A percentile compares a stretch with the other conserved stretches of the same genome.
These are phyloP conservation scores for Raphicerus campestris DNA, from an alignment of 2,113 vertebrate species.

Conservation along the genomic window DNA sequence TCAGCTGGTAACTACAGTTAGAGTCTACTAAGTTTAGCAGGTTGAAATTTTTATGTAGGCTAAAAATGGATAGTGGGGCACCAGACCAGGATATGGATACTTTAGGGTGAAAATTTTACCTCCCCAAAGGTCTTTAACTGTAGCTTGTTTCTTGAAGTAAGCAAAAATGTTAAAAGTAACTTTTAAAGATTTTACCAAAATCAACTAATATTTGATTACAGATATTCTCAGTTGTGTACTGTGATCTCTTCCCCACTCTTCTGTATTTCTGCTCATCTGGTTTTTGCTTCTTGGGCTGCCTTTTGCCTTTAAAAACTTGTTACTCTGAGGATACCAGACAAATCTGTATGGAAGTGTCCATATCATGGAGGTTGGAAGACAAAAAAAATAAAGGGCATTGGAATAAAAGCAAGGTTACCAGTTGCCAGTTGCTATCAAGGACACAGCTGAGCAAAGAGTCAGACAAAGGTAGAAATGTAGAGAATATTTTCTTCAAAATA, in stretches of 20 bases:
- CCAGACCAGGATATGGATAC: neutral
- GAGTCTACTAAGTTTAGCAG: neutral
- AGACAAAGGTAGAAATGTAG: neutral
- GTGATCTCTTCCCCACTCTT: neutral
- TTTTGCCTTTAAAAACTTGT: neutral
- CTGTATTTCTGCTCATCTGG: neutral
- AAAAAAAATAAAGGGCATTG: neutral
- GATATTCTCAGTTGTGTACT: neutral
- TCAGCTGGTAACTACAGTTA: neutral
- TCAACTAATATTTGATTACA: neutral
- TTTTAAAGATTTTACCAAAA: neutral
- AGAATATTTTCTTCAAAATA: conserved; percentile 16
- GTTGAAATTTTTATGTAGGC: neutral
- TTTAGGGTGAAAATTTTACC: neutral
- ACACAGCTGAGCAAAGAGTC: neutral
- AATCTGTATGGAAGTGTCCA: neutral
- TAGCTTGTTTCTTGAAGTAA: neutral
- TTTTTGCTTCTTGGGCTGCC: neutral
- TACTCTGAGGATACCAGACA: neutral
- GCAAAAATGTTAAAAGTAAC: neutral
- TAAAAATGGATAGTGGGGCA: neutral
- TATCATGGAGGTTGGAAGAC: neutral
- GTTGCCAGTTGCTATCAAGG: neutral
- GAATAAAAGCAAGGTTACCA: neutral
- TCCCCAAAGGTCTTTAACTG: neutral